Base-by-base conservation (phyloP, 2,888 invertebrate species). In the Cataglyphis altisquamis region DNA sequence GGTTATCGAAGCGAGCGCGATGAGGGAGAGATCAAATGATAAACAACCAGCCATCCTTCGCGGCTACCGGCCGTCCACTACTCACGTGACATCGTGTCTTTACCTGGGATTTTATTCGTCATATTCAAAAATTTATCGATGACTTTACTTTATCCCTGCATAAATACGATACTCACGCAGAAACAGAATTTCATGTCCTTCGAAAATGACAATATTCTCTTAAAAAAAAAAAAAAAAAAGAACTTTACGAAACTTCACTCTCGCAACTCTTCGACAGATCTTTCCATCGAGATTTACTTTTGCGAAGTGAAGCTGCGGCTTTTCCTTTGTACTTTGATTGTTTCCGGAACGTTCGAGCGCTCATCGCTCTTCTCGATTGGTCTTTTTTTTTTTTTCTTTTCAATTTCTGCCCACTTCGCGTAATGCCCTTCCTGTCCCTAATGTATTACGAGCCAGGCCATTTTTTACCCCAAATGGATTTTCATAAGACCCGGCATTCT, bases 401-500 rank as follows among this genome's bases (percentile, higher is more conserved):
- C 80, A 64, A 48, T 10, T 78, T 25, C 72, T 64, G 73, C 82
- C 66, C 81, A 45, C 82, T 45, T 25, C 72, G 67, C 83, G 57
- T 55, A 60, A 64, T 78, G 29, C 83, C 67, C 48, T 63, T 29
- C 77, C 81, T 85, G 84, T 74, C 64, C 87, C 80, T 89, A 87
- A 81, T 68, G 75, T 74, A 89, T 90, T 87, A 89, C 85, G 84
- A 88, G 82, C 87, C 86, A 75, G 84, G 88, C 91, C 91, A 93
- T 93, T 93, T 93, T 92, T 93, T 93, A 92, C 89, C 83, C 90
- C 87, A 91, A 93, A 93, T 91, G 89, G 90, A 92, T 92, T 92
- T 92, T 91, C 91, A 89, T 90, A 87, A 88, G 89, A 73, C 81
- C 86, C 83, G 89, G 86, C 88, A 84, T 89, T 90, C 48, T 90